Base-by-base conservation (phyloP, 2,797 vertebrate genomes). In the Pelodytes ibericus region DNA sequence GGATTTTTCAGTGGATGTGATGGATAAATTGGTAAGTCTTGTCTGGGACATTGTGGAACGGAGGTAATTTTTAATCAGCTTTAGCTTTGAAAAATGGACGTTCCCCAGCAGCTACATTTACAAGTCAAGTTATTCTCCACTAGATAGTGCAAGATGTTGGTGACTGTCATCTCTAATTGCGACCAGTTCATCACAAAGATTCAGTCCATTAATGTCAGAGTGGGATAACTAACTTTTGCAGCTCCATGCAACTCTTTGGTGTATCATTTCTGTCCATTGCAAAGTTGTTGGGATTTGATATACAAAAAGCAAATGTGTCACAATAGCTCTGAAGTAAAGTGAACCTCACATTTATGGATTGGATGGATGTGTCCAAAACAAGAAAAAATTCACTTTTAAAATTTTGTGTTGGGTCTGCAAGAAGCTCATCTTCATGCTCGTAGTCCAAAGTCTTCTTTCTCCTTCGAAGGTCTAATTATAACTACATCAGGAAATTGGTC, bases 151-250 rank as follows among this genome's bases (percentile, higher is more conserved):
- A 51, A 51, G 47, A 2, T 51, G 47, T 51, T 51, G 47, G 47
- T 51, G 47, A 51, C 1, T 51, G 47, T 16, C 47, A 51, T 51
- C 8, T 51, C 47, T 51, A 51, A 51, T 51, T 7, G 47, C 18
- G 47, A 51, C 47, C 47, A 51, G 47, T 51, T 51, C 16, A 51
- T 51, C 47, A 51, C 47, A 51, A 51, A 51, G 47, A 51, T 51
- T 16, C 20, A 51, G 4, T 51, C 47, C 47, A 51, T 51, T 51
- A 16, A 51, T 51, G 47, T 51, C 47, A 18, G 20, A 51, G 47
- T 51, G 1, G 47, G 47, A 2, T 51, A 51, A 20, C 47, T 51
- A 16, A 16, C 47, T 51, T 51, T 51, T 51, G 20, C 2, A 2
- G 47, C 9, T 51, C 47, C 47, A 51, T 51, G 15, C 1, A 51